Base-by-base conservation (phyloP, 2,888 invertebrate species). In the Aromia moschata region DNA sequence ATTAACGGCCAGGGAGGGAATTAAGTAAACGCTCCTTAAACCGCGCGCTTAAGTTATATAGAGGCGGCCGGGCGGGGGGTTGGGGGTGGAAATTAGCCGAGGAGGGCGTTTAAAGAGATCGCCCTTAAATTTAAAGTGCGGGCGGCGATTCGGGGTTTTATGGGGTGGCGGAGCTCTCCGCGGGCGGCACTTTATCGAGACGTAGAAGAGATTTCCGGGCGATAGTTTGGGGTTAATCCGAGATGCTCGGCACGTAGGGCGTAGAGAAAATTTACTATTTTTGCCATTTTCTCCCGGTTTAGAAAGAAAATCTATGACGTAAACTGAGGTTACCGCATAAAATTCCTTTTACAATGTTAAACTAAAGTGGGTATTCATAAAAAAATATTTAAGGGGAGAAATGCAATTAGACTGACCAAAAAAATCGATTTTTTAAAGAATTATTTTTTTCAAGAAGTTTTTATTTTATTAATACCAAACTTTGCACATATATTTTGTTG, bases 51-150 rank as follows among this genome's bases (percentile, higher is more conserved):
- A 60, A 12, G 49, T 57, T 43, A 56, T 61, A 67, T 69, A 62
- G 64, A 25, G 25, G 25, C 56, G 60, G 61, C 40, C 31, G 59
- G 56, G 57, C 62, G 59, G 62, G 60, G 62, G 55, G 59, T 63
- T 56, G 60, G 67, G 63, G 57, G 60, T 56, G 57, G 64, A 67
- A 68, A 67, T 69, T 69, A 69, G 62, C 55, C 53, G 43, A 46
- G 46, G 60, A 59, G 58, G 64, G 64, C 68, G 58, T 62, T 64
- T 56, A 57, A 68, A 66, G 66, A 61, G 64, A 65, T 60, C 58
- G 58, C 58, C 60, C 62, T 63, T 69, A 69, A 70, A 69, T 70
- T 69, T 68, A 64, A 67, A 66, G 64, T 58, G 60, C 62, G 60
- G 46, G 66, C 53, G 62, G 70, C 68, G 66, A 70, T 67, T 66